These are phyloP conservation scores for Sphinx pinastri DNA, from an alignment of 2,888 invertebrate species.

Conservation along the genomic window DNA sequence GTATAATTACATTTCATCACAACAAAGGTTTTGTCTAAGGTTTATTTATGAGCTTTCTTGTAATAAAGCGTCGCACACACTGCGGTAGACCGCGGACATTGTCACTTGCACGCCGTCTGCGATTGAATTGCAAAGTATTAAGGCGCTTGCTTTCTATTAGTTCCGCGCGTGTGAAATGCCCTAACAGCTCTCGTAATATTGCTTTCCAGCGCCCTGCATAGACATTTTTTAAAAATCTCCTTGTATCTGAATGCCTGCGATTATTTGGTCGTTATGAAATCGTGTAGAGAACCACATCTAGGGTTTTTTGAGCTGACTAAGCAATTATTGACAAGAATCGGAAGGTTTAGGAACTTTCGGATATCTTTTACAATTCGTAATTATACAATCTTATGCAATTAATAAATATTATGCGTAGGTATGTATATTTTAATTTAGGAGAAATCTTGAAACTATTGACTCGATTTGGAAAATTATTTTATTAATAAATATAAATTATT, in stretches of 20 bases:
- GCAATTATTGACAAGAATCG: background rate
- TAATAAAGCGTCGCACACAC: constrained; percentile 7
- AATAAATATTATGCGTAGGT: too few relatives aligned
- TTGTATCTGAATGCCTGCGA: background rate
- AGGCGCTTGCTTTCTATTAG: constrained; percentile 20
- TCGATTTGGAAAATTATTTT: too few relatives aligned
- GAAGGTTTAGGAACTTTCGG: too few relatives aligned
- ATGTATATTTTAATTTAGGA: too few relatives aligned
- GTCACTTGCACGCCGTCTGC: constrained; percentile 11
- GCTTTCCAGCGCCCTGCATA: constrained; percentile 3
- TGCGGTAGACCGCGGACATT: constrained; percentile 21
- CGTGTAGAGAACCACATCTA: background rate
- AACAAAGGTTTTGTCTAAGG: background rate
- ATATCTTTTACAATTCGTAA: too few relatives aligned
- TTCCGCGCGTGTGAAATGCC: constrained; percentile 12
- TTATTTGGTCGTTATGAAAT: background rate
- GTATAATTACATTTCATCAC: too few relatives aligned
- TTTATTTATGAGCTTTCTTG: constrained; percentile 12
- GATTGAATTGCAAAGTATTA: constrained; percentile 21
- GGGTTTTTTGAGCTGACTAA: background rate
- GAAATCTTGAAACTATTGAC: too few relatives aligned
- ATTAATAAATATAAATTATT: too few relatives aligned
- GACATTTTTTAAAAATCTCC: background rate
- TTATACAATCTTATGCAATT: too few relatives aligned
- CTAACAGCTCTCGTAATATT: constrained; percentile 2